Base-by-base conservation (phyloP, 2,113 vertebrate species). In the Polyodon spathula region DNA sequence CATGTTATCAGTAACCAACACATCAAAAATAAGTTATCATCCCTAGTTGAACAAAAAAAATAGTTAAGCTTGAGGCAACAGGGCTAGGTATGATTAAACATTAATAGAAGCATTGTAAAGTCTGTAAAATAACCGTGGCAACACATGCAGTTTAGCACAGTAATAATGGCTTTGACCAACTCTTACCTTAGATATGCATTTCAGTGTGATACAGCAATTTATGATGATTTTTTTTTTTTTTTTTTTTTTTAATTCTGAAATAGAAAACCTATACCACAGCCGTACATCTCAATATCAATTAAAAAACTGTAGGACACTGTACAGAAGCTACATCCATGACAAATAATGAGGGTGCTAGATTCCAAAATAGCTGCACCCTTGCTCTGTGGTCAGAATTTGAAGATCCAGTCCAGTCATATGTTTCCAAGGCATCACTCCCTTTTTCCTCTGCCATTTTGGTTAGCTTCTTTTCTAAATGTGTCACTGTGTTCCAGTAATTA, bases 381-480 rank as follows among this genome's bases (percentile, higher is more conserved):
- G 77, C 80, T 77, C 86, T 87, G 85, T 81, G 84, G 85, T 86
- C 80, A 78, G 64, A 73, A 74, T 77, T 76, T 78, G 78, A 81
- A 82, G 82, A 81, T 76, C 74, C 71, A 78, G 79, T 86, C 83
- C 85, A 82, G 84, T 83, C 77, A 70, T 79, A 76, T 80, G 80
- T 86, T 80, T 83, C 83, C 77, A 78, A 76, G 75, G 39, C 73
- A 80, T 80, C 79, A 81, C 81, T 84, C 84, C 83, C 83, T 84
- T 79, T 77, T 73, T 79, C 81, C 79, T 85, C 81, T 83, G 83
- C 83, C 82, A 81, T 84, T 86, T 73, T 86, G 86, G 85, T 87
- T 89, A 87, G 81, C 84, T 85, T 87, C 78, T 80, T 73, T 81
- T 80, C 84, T 89, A 89, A 86, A 89, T 86, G 75, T 84, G 86